phyloP scores from a whole-genome alignment of 2,797 vertebrate genomes.

The Synaphobranchus kaupii region DNA sequence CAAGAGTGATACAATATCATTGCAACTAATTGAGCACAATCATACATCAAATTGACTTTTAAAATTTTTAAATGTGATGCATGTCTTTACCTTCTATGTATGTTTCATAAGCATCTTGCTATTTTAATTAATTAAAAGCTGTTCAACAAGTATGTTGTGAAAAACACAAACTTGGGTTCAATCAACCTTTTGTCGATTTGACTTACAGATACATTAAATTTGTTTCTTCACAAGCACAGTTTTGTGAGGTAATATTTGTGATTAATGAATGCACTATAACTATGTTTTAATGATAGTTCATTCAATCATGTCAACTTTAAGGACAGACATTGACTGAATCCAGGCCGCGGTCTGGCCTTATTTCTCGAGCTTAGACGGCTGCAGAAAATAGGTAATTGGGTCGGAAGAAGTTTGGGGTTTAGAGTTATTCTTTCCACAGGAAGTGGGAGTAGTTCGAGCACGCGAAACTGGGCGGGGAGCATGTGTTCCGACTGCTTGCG shows the following conservation, averaged over 20 bases:
- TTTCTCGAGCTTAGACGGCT: not conserved
- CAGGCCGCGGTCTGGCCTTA: not conserved
- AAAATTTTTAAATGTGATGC: not conserved
- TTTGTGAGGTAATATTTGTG: not conserved
- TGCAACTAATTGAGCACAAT: not conserved
- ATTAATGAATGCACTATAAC: not conserved
- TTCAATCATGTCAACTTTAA: not conserved
- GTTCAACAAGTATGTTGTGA: not conserved
- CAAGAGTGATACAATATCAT: not conserved
- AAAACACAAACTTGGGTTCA: not conserved
- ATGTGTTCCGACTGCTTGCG: conserved; percentile 43
- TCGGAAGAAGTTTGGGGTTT: conserved; percentile 40
- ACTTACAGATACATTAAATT: not conserved
- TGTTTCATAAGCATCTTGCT: not conserved
- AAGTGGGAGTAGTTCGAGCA: conserved; percentile 50
- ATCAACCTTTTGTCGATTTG: not conserved
- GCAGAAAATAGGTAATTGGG: conserved; percentile 50
- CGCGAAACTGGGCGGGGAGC: conserved; percentile 26
- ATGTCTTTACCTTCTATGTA: not conserved
- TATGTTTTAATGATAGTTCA: not conserved
- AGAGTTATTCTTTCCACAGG: conserved; percentile 57
- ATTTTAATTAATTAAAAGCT: not conserved
- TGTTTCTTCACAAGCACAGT: not conserved
- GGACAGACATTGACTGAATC: not conserved
- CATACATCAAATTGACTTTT: not conserved